These are phyloP conservation scores for Strigamia transsilvanica DNA, from an alignment of 2,888 invertebrate genomes.

Conservation along the genomic window DNA sequence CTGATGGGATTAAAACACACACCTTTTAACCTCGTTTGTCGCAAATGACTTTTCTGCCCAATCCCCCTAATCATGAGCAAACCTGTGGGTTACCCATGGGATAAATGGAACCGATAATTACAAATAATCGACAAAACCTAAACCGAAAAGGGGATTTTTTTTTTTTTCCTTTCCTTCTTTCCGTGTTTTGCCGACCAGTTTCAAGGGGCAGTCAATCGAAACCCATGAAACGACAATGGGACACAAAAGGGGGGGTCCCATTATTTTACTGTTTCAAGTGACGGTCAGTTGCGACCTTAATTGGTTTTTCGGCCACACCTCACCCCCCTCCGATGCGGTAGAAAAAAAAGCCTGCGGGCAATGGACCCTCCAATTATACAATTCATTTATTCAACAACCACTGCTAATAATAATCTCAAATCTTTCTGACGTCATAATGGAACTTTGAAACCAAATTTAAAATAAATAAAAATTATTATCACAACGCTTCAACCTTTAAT, in stretches of 20 bases:
- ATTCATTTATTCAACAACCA: conserved; percentile 8
- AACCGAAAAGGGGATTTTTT: background rate
- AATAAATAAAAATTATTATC: too few species aligned
- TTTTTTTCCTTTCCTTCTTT: background rate
- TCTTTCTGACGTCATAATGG: too few species aligned
- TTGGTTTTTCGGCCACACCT: conserved; percentile 6
- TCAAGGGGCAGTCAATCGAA: conserved; percentile 31
- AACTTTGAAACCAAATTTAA: too few species aligned
- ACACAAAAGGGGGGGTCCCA: background rate
- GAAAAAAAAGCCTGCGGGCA: conserved; percentile 7
- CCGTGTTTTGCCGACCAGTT: background rate
- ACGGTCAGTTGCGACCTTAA: conserved; percentile 38
- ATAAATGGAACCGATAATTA: conserved; percentile 7
- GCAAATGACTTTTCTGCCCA: conserved; percentile 4
- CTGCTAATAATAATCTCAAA: too few species aligned
- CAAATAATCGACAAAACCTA: background rate
- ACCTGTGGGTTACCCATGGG: conserved; percentile 15
- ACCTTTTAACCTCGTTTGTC: conserved; percentile 22
- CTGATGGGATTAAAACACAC: conserved; percentile 24
- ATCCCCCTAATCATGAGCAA: conserved; percentile 30
- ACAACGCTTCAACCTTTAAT: background rate
- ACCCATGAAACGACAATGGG: conserved; percentile 30
- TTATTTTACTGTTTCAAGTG: conserved; percentile 27
- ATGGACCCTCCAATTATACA: conserved; percentile 21
- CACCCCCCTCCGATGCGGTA: background rate